Conservation (phyloP, 2,888 invertebrate species). For the Acronicta psi region DNA sequence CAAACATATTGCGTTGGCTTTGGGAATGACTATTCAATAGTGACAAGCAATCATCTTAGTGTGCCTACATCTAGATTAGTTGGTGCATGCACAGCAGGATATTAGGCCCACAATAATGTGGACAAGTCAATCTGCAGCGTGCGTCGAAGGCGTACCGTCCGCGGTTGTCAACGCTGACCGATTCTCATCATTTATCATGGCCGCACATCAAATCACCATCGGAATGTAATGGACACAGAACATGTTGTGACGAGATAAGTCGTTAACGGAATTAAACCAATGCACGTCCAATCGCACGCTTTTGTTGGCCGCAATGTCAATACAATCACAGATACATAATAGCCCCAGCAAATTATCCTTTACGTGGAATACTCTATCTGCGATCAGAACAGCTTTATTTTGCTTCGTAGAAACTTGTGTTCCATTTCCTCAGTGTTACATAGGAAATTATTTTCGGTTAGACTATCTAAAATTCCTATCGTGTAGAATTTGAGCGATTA, state of each 20-base stretch:
- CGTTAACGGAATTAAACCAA: slow-evolving; percentile 53
- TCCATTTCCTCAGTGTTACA: slow-evolving; percentile 9
- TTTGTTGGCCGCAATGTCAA: slow-evolving; percentile 47
- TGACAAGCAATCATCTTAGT: slow-evolving; percentile 20
- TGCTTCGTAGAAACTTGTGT: slow-evolving; percentile 13
- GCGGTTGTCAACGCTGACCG: slow-evolving; percentile 54
- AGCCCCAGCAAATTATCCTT: slow-evolving; percentile 35
- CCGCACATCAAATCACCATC: slow-evolving; percentile 65
- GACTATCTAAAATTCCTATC: slow-evolving; percentile 28
- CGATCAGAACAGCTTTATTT: slow-evolving; percentile 15
- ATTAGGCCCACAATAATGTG: slow-evolving; percentile 65
- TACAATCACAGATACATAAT: slow-evolving; percentile 51
- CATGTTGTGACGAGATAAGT: slow-evolving; percentile 47
- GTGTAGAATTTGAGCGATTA: slow-evolving; percentile 26
- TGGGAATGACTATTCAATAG: slow-evolving; percentile 23
- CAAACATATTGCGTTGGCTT: slow-evolving; percentile 4
- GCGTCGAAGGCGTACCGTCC: slow-evolving; percentile 45
- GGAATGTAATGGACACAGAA: slow-evolving; percentile 63
- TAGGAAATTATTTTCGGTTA: slow-evolving; percentile 27
- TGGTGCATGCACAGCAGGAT: slow-evolving; percentile 35
- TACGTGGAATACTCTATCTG: slow-evolving; percentile 17
- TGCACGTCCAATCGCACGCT: slow-evolving; percentile 47
- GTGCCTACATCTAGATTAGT: slow-evolving; percentile 34
- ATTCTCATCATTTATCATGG: slow-evolving; percentile 63
- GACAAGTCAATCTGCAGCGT: slow-evolving; percentile 71